Percentiles rank a stretch among this genome's conserved stretches.
These are phyloP conservation scores for Melanotaenia pygmaea DNA, from an alignment of 2,797 vertebrate species.

Conservation along the genomic window DNA sequence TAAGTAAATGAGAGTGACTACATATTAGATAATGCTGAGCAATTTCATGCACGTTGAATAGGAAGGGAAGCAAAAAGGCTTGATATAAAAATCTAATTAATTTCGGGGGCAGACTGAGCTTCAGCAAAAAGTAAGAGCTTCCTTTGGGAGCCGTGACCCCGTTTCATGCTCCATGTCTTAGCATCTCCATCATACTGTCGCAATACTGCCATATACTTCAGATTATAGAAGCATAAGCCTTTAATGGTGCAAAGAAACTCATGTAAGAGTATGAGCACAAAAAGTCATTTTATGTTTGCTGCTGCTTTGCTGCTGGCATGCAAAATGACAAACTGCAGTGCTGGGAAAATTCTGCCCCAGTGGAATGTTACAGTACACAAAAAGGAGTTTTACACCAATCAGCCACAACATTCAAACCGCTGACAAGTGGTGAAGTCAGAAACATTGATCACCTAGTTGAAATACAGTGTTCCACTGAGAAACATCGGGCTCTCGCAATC, in stretches of 20 bases:
- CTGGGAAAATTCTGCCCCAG: slow-evolving; percentile 8
- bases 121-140: slow-evolving; percentile 69
- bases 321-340: slow-evolving; percentile 9
- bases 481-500: neutral
- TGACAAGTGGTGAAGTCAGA: neutral
- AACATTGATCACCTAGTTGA: neutral
- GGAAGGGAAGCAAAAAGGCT: slow-evolving; percentile 73
- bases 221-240: slow-evolving; percentile 31
- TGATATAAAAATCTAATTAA: slow-evolving; percentile 85
- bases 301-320: slow-evolving; percentile 32
- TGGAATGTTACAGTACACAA: slow-evolving; percentile 6
- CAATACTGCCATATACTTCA: slow-evolving; percentile 50
- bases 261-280: slow-evolving; percentile 45
- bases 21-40: slow-evolving; percentile 81
- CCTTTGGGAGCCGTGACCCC: slow-evolving; percentile 75
- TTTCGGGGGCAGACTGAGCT: slow-evolving; percentile 79
- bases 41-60: slow-evolving; percentile 83
- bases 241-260: slow-evolving; percentile 48
- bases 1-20: slow-evolving; percentile 81
- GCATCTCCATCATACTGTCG: slow-evolving; percentile 60
- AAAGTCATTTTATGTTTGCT: slow-evolving; percentile 24
- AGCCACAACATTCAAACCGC: slow-evolving; percentile 1
- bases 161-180: slow-evolving; percentile 70
- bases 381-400: neutral
- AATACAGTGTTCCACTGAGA: neutral